phyloP scores from a whole-genome alignment of 2,797 vertebrate species.

The Sarcoramphus papa region DNA sequence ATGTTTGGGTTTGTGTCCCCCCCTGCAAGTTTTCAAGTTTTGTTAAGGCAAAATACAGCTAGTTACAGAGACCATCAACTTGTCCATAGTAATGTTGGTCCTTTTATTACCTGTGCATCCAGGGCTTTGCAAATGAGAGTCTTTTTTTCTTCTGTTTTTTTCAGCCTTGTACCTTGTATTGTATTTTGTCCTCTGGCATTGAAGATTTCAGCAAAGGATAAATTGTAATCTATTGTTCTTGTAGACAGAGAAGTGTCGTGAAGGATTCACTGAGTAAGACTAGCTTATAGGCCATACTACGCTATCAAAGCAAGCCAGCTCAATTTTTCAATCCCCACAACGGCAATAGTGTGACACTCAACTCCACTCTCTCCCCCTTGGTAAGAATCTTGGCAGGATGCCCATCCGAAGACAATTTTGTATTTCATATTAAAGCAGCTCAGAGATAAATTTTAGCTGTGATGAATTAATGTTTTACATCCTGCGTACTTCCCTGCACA shows the following conservation, averaged over 20 bases:
- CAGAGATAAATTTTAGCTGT: not conserved
- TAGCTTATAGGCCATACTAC: not conserved
- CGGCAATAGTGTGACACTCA: not conserved
- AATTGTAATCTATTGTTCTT: not conserved
- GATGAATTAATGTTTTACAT: slow-evolving; percentile 5
- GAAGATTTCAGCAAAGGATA: not conserved
- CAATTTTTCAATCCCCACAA: not conserved
- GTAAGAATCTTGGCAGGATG: not conserved
- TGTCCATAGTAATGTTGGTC: not conserved
- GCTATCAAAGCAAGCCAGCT: not conserved
- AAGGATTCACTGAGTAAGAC: not conserved
- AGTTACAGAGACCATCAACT: not conserved
- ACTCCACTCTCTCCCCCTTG: not conserved
- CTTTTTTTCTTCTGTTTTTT: not conserved
- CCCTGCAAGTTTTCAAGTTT: not conserved
- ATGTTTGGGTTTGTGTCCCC: not conserved
- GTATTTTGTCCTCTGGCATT: not conserved
- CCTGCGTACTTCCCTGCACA: not conserved
- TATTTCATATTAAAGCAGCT: not conserved
- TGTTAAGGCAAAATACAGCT: not conserved
- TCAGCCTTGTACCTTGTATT: not conserved
- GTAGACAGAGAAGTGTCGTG: not conserved
- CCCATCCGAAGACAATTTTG: not conserved
- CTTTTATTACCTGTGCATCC: not conserved
- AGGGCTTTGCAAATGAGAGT: not conserved